Percentiles rank a stretch among this genome's conserved stretches.
phyloP scores from a whole-genome alignment of 2,888 invertebrate genomes.

The Cybosia mesomella region DNA sequence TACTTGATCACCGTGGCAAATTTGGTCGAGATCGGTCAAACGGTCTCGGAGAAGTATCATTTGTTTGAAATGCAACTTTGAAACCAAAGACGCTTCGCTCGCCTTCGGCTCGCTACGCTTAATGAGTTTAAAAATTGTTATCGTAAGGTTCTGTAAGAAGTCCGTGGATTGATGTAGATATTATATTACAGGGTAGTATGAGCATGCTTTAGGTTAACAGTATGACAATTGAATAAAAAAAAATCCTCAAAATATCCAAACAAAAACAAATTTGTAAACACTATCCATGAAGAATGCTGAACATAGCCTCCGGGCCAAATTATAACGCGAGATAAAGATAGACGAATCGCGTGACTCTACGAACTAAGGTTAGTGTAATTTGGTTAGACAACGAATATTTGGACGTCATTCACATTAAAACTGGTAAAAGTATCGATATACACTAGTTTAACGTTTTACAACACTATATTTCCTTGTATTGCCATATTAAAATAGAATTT shows the following conservation, averaged over 20 bases:
- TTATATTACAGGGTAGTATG: too few species aligned
- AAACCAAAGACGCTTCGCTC: too few species aligned
- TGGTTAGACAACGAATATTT: conserved; percentile 66
- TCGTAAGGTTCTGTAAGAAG: too few species aligned
- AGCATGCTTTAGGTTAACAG: too few species aligned
- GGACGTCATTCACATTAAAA: conserved; percentile 53
- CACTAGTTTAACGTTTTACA: background rate
- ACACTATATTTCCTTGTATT: conserved; percentile 1
- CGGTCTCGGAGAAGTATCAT: too few species aligned
- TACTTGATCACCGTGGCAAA: too few species aligned
- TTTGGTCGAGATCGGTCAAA: too few species aligned
- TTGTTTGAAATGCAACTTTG: too few species aligned
- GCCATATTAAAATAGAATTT: too few species aligned
- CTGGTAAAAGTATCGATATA: conserved; percentile 10
- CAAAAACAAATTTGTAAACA: conserved; percentile 31
- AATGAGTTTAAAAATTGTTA: too few species aligned
- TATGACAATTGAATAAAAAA: background rate
- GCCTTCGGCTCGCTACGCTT: too few species aligned
- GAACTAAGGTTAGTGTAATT: conserved; percentile 76
- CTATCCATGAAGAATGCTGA: conserved; percentile 67
- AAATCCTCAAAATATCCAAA: conserved; percentile 30
- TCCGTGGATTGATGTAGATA: too few species aligned
- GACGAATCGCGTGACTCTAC: conserved; percentile 81
- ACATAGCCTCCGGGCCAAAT: conserved; percentile 76
- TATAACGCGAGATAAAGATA: conserved; percentile 77